These are phyloP conservation scores for Ectropis crepuscularia DNA, from an alignment of 2,888 invertebrate species.

Conservation along the genomic window DNA sequence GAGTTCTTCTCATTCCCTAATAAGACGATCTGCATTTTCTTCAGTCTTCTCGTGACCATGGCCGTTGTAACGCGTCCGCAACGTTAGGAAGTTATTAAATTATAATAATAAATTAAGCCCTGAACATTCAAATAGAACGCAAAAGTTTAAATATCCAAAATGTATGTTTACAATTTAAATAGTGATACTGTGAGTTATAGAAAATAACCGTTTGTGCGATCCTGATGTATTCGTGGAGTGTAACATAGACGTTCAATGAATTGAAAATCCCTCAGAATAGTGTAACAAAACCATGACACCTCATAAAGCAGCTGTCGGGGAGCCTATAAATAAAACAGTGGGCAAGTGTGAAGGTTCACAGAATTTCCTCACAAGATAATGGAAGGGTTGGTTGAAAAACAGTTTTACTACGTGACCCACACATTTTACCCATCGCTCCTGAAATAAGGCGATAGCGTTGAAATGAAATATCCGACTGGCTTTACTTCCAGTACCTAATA, in stretches of 20 bases:
- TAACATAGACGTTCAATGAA: slow-evolving; percentile 4
- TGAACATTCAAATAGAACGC: too few relatives aligned
- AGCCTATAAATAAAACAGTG: slow-evolving; percentile 42
- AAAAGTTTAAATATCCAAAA: too few relatives aligned
- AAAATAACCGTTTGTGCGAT: not conserved
- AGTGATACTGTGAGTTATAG: not conserved
- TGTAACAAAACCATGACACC: slow-evolving; percentile 27
- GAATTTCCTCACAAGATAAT: slow-evolving; percentile 61
- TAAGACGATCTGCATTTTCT: too few relatives aligned
- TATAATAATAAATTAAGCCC: too few relatives aligned
- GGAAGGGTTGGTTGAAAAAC: slow-evolving; percentile 70
- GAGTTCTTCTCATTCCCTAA: too few relatives aligned
- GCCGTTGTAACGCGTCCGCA: too few relatives aligned
- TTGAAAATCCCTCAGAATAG: slow-evolving; percentile 18
- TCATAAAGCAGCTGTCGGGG: slow-evolving; percentile 34
- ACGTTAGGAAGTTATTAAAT: too few relatives aligned
- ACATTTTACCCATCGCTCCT: slow-evolving; percentile 65
- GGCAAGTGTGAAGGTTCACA: slow-evolving; percentile 52
- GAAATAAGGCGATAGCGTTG: slow-evolving; percentile 64
- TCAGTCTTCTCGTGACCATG: too few relatives aligned
- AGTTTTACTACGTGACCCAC: slow-evolving; percentile 73
- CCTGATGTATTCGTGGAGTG: not conserved
- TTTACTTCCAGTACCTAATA: too few relatives aligned
- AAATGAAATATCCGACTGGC: too few relatives aligned
- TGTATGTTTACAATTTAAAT: too few relatives aligned